Conservation (phyloP, 2,888 invertebrate species). For the Amitus sp. region DNA sequence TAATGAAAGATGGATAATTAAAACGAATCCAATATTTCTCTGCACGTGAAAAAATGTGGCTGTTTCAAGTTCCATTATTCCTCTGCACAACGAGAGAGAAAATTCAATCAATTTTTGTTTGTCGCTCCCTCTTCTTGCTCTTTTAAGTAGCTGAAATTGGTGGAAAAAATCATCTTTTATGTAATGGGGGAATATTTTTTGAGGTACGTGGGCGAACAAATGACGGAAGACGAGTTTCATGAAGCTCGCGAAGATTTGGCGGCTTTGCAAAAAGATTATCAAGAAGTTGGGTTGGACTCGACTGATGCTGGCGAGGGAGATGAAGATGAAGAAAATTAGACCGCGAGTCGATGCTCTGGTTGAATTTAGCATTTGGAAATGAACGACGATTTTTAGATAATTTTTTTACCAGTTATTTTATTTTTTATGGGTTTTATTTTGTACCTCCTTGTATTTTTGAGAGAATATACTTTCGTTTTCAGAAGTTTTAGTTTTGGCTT, state of each 20-base stretch:
- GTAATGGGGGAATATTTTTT: neutral
- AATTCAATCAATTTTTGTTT: no score
- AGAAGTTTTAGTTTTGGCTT: neutral
- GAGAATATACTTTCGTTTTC: neutral
- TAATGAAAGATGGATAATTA: constrained; percentile 15
- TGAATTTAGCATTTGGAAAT: neutral
- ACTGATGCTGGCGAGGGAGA: constrained; percentile 84
- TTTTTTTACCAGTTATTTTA: constrained; percentile 4
- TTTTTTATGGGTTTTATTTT: constrained; percentile 10
- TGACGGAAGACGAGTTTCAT: constrained; percentile 55
- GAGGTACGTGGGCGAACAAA: constrained; percentile 52
- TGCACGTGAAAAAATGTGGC: neutral
- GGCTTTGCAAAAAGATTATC: constrained; percentile 87
- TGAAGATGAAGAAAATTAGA: constrained; percentile 72
- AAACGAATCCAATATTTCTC: neutral
- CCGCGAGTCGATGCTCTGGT: constrained; percentile 18
- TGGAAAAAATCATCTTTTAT: no score
- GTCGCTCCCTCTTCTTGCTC: no score
- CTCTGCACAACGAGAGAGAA: no score
- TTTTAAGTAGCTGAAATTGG: no score
- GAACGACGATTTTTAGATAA: neutral
- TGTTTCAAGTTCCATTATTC: neutral
- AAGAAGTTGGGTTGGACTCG: constrained; percentile 89
- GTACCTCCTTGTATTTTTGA: constrained; percentile 8
- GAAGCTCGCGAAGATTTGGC: constrained; percentile 70